Evolutionary conservation across 1,140 invertebrate genomes (phyloP).

Genomic region (Nephila pilipes): DNA sequence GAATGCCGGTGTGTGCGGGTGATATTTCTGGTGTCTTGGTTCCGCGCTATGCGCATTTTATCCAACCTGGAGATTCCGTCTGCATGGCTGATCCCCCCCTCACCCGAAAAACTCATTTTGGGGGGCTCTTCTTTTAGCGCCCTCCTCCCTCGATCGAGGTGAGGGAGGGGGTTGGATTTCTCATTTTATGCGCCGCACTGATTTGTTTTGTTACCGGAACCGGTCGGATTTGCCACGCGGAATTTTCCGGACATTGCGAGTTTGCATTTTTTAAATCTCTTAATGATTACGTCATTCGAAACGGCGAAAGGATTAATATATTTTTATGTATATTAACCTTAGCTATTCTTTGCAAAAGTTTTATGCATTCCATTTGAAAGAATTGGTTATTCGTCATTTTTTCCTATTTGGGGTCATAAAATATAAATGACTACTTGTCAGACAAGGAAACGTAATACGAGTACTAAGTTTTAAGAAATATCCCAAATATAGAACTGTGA

Average conservation of each 20-base stretch:
- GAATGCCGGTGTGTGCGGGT: neutral
- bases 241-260: neutral
- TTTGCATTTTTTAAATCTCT: neutral
- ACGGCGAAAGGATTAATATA: neutral
- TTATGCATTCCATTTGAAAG: no score
- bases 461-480: no score
- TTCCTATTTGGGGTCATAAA: no score
- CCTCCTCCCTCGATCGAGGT: neutral
- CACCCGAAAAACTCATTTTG: constrained; percentile 64
- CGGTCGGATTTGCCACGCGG: neutral
- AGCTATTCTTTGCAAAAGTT: no score
- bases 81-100: constrained; percentile 33
- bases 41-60: constrained; percentile 66
- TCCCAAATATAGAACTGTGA: no score
- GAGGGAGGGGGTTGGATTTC: neutral
- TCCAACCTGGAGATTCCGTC: neutral
- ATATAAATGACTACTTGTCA: no score
- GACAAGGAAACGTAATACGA: no score
- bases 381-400: no score
- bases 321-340: no score
- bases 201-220: neutral
- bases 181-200: neutral
- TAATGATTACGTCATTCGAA: neutral
- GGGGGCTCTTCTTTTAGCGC: neutral
- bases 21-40: constrained; percentile 67